Base-by-base conservation (phyloP, 2,888 invertebrate species). In the Troides aeacus region DNA sequence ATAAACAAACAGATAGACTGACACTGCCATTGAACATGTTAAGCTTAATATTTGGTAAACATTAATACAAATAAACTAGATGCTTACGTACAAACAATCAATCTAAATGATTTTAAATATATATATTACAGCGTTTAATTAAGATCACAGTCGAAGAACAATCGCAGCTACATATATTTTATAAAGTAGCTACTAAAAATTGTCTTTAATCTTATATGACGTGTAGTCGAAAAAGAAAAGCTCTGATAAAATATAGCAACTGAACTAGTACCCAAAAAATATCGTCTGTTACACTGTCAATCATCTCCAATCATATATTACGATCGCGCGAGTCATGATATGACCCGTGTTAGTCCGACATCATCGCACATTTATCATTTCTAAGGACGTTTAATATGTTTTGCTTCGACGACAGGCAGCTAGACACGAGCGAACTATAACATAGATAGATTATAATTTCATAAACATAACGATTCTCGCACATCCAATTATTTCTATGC, bases 301-400 rank as follows among this genome's bases (percentile, higher is more conserved):
- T 91, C 92, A 91, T 82, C 75, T 76, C 73, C 80, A 85, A 88
- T 90, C 90, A 85, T 89, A 87, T 90, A 89, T 90, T 87, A 88
- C 83, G 82, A 85, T 86, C 85, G 83, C 79, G 64, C 61, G 77
- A 74, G 76, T 78, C 81, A 77, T 73, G 79, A 81, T 80, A 78
- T 79, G 79, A 78, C 76, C 76, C 81, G 77, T 80, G 79, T 79
- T 78, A 77, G 76, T 75, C 75, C 84, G 79, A 84, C 82, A 82
- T 84, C 82, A 77, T 77, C 78, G 78, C 81, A 84, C 90, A 90
- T 92, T 88, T 87, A 92, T 92, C 92, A 92, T 88, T 85, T 79
- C 77, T 82, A 81, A 84, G 82, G 86, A 87, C 82, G 85, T 89
- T 88, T 92, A 92, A 91, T 91, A 91, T 90, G 88, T 90, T 90